phyloP scores from a whole-genome alignment of 1,140 invertebrate species.

The Catajapyx aquilonaris region DNA sequence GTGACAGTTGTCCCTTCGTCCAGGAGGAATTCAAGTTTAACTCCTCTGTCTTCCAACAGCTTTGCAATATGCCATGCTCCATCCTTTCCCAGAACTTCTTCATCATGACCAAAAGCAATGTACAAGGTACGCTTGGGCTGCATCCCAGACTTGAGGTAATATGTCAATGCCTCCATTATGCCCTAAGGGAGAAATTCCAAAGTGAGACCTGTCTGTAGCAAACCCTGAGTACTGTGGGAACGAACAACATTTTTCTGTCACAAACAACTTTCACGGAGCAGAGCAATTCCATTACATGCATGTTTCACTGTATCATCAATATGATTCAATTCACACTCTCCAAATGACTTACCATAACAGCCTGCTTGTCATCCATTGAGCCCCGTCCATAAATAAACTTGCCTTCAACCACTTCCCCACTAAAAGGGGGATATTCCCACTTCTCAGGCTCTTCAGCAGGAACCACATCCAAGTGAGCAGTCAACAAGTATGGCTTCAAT shows the following conservation, averaged over 20 bases:
- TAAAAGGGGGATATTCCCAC: constrained; percentile 30
- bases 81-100: constrained; percentile 21
- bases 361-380: constrained; percentile 30
- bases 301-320: no score
- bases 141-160: constrained; percentile 18
- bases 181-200: constrained; percentile 22
- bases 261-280: no score
- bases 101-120: constrained; percentile 33
- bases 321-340: no score
- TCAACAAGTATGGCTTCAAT: constrained; percentile 28
- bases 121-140: constrained; percentile 25
- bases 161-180: constrained; percentile 28
- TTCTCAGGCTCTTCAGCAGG: constrained; percentile 21
- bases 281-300: no score
- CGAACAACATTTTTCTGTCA: no score
- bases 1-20: constrained; percentile 28
- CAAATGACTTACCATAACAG: constrained; percentile 23
- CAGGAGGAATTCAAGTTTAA: constrained; percentile 24
- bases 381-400: constrained; percentile 32
- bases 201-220: no score
- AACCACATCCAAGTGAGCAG: constrained; percentile 34
- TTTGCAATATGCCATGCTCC: not conserved
- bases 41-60: not conserved
- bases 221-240: no score
- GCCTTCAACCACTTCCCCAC: constrained; percentile 22